Percentiles rank a stretch among this genome's conserved stretches.
Evolutionary conservation across 30 jellyfish, hydroid and myxozoan species (phyloP).

Genomic region (Hydra vulgaris): DNA sequence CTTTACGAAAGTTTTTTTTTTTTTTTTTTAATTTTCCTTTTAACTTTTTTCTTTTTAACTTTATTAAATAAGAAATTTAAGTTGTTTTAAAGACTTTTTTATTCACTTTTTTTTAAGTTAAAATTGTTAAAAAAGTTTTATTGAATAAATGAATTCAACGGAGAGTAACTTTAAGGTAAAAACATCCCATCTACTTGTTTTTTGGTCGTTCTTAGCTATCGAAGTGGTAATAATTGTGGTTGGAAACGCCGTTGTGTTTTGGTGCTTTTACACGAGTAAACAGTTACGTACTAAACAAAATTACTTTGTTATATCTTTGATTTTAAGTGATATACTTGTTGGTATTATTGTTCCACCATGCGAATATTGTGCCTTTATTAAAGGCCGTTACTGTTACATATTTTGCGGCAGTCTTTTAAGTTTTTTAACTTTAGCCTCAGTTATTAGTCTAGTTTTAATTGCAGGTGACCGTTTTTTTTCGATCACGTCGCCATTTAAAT

Average conservation of each 20-base stretch:
- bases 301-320: conserved; percentile 27
- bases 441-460: conserved; percentile 10
- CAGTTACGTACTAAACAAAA: conserved; percentile 19
- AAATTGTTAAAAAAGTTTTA: too few relatives aligned
- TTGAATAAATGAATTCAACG: neutral
- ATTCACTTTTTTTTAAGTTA: conserved; percentile 22
- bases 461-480: conserved; percentile 28
- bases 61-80: too few relatives aligned
- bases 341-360: conserved; percentile 42
- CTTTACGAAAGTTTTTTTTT: too few relatives aligned
- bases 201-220: conserved; percentile 31
- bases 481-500: conserved; percentile 28
- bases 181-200: neutral
- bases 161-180: neutral
- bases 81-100: too few relatives aligned
- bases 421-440: conserved; percentile 11
- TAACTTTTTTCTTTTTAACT: too few relatives aligned
- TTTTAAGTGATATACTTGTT: conserved; percentile 27
- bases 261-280: conserved; percentile 20
- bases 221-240: conserved; percentile 5
- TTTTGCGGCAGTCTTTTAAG: conserved; percentile 31
- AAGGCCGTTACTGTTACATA: conserved; percentile 8
- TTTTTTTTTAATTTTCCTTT: too few relatives aligned
- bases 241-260: conserved; percentile 23
- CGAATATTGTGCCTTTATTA: conserved; percentile 28